Percentiles rank a stretch among this genome's conserved stretches.
Evolutionary conservation across 2,888 invertebrate genomes (phyloP).

Genomic region (Pterobdella sp.): DNA sequence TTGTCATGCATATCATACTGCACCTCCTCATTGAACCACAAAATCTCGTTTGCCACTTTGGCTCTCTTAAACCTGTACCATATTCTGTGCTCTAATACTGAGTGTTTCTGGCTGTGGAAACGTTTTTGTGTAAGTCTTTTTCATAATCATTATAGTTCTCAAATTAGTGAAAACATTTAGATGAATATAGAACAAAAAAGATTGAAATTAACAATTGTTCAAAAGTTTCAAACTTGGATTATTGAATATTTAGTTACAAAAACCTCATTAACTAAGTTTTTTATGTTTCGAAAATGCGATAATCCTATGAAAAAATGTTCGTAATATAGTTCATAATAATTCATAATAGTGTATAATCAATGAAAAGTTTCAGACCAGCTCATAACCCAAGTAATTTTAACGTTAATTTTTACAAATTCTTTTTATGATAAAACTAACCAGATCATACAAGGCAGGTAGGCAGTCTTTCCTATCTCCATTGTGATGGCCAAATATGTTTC

Average conservation of each 20-base stretch:
- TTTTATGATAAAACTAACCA: constrained; percentile 10
- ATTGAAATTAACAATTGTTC: neutral
- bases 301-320: too few species aligned
- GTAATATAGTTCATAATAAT: too few species aligned
- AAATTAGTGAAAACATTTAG: neutral
- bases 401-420: too few species aligned
- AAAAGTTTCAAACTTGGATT: too few species aligned
- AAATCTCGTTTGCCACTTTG: constrained; percentile 1
- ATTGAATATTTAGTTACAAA: too few species aligned
- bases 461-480: constrained; percentile 12
- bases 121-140: neutral
- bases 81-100: constrained; percentile 13
- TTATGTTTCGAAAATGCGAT: too few species aligned
- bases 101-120: neutral
- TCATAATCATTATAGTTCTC: neutral
- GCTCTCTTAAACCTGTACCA: constrained; percentile 23
- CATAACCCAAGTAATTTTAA: too few species aligned
- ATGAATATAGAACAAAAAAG: neutral
- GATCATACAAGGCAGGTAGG: constrained; percentile 23
- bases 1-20: constrained; percentile 38
- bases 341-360: too few species aligned
- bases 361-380: too few species aligned
- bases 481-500: constrained; percentile 18
- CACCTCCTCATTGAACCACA: constrained; percentile 35
- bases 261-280: too few species aligned